A percentile compares a stretch with the other conserved stretches of the same genome.
phyloP scores from a whole-genome alignment of 2,113 vertebrate species.

The Trochalopteron elliotii region DNA sequence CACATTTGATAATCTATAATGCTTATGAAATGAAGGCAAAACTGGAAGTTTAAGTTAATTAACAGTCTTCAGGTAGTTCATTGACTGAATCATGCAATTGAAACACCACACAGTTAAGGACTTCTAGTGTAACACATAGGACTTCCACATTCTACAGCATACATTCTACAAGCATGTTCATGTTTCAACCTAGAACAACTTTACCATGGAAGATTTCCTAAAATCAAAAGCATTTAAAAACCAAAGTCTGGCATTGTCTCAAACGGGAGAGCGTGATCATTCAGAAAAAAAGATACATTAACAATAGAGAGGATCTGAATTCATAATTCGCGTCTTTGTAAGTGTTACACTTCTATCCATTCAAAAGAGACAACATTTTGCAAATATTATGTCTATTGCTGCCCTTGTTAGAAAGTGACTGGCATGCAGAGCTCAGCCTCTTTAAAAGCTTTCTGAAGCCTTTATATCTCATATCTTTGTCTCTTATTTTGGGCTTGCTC shows the following conservation, averaged over 20 bases:
- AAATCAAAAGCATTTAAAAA: background rate
- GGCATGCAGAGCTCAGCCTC: background rate
- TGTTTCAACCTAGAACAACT: background rate
- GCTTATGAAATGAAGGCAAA: background rate
- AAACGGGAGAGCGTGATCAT: background rate
- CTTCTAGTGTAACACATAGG: background rate
- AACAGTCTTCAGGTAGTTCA: background rate
- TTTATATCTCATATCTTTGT: background rate
- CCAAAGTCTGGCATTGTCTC: background rate
- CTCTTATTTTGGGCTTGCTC: background rate
- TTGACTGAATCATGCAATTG: background rate
- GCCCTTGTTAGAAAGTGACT: background rate
- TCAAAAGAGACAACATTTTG: background rate
- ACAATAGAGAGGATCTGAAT: background rate
- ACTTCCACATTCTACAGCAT: background rate
- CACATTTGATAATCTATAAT: background rate
- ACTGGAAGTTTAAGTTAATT: background rate
- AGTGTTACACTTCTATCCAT: background rate
- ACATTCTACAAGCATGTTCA: background rate
- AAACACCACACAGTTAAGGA: background rate
- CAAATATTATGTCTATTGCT: background rate
- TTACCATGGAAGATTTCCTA: slow-evolving; percentile 4
- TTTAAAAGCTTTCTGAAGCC: background rate
- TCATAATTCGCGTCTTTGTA: background rate
- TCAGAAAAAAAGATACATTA: background rate